A percentile compares a stretch with the other conserved stretches of the same genome.
Conservation (phyloP, 2,113 vertebrate genomes). For the Gymnogyps californianus region DNA sequence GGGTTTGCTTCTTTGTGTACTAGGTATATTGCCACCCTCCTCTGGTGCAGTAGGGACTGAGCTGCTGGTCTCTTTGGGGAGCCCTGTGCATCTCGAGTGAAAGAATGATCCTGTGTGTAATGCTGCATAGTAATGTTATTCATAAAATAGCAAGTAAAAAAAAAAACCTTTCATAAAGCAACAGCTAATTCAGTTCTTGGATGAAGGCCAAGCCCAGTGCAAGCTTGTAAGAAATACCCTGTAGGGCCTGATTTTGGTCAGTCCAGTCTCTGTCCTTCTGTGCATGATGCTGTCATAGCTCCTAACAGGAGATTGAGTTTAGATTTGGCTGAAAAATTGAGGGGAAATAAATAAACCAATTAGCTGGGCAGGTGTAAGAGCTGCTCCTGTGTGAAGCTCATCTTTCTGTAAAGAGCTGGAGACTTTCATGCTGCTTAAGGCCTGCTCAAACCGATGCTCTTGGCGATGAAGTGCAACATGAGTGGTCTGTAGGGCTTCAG, state of each 20-base stretch:
- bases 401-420: background rate
- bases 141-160: background rate
- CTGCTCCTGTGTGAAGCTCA: background rate
- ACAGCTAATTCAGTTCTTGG: background rate
- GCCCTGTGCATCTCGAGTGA: background rate
- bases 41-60: accelerated
- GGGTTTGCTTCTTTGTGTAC: background rate
- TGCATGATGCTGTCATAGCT: accelerated
- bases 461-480: background rate
- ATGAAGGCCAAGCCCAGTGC: background rate
- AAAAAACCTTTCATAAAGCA: background rate
- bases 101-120: background rate
- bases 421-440: background rate
- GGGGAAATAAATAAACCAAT: background rate
- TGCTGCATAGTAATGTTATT: background rate
- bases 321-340: background rate
- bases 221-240: background rate
- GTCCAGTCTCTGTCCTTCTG: background rate
- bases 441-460: background rate
- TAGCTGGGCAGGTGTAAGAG: background rate
- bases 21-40: accelerated
- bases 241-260: background rate
- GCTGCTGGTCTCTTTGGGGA: background rate
- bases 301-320: background rate
- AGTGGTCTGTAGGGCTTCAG: background rate